These are phyloP conservation scores for Popillia japonica DNA, from an alignment of 1,140 invertebrate species.

Conservation along the genomic window DNA sequence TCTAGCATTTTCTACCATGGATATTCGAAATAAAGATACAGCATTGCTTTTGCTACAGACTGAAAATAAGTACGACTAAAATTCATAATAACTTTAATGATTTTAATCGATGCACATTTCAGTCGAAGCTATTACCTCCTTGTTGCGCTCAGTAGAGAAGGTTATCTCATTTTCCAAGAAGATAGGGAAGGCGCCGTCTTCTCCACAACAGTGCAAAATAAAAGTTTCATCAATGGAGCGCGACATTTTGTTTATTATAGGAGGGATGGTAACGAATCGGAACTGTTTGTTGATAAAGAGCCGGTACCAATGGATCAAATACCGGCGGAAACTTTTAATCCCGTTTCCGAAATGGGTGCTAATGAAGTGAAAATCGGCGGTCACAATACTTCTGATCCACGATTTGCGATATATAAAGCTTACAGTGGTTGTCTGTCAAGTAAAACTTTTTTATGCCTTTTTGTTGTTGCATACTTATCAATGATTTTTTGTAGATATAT, in stretches of 20 bases:
- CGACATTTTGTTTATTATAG: conserved; percentile 88
- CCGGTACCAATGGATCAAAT: conserved; percentile 73
- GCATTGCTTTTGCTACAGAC: conserved; percentile 81
- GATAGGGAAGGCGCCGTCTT: conserved; percentile 77
- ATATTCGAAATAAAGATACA: conserved; percentile 77
- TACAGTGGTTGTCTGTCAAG: conserved; percentile 91
- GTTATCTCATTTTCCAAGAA: conserved; percentile 85
- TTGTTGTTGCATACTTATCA: conserved; percentile 26
- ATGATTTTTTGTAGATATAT: conserved; percentile 70
- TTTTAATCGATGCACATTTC: conserved; percentile 54
- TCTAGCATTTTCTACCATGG: conserved; percentile 82
- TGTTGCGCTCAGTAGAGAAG: conserved; percentile 80
- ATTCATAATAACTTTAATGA: not conserved
- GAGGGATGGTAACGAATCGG: conserved; percentile 74
- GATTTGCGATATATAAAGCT: conserved; percentile 81
- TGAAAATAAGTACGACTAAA: conserved; percentile 72
- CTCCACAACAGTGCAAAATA: conserved; percentile 74
- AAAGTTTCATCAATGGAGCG: conserved; percentile 83
- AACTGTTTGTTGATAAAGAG: conserved; percentile 78
- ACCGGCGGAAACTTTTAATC: conserved; percentile 70
- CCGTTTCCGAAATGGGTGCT: conserved; percentile 70
- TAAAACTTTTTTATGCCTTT: conserved; percentile 59
- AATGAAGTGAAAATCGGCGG: conserved; percentile 88
- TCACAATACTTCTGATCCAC: conserved; percentile 80
- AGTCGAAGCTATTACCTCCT: conserved; percentile 84